Base-by-base conservation (phyloP, 2,888 invertebrate species). In the Allophyes oxyacanthae region DNA sequence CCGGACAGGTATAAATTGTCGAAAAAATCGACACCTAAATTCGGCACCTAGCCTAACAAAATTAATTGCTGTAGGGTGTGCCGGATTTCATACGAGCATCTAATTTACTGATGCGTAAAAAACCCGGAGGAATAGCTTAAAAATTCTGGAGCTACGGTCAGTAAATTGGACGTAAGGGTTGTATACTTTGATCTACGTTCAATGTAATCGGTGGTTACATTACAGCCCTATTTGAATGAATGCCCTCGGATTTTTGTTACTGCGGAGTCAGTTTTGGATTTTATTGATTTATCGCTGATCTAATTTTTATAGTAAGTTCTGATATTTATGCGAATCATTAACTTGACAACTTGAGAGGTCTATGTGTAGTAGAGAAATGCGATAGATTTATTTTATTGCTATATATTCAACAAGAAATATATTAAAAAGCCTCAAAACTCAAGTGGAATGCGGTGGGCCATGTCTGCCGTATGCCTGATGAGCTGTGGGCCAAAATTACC, bases 91-190 rank as follows among this genome's bases (percentile, higher is more conserved):
- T 54, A 53, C 46, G 44, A 48, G 41, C 30, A 44, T 14, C 34
- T 52, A 48, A 69, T 69, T 45, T 45, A 42, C 25, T 69, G 64
- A 69, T 25, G 64, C 33, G 70, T 45, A 49, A 64, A 68, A 61
- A 64, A 63, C 41, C 49, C 37, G 6, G 13, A 36, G 44, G 54
- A 30, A 37, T 55, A 26, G 56, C 44, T 42, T 37, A 38, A 69
- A 63, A 64, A 64, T 37, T 45, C 48, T 37, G 41, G 55, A 53
- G 69, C 30, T 43, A 69, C 64, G 70, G 34, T 41, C 48, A 34
- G 48, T 49, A 49, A 69, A 69, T 64, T 49, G 64, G 30, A 34
- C 43, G 54, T 53, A 41, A 48, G 15, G 54, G 44, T 33, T 36
- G 10, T 9, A 25, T 28, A 30, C 64, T 45, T 69, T 70, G 70